Conservation (phyloP, 2,797 vertebrate genomes). For the Pseudochaenichthys georgianus region DNA sequence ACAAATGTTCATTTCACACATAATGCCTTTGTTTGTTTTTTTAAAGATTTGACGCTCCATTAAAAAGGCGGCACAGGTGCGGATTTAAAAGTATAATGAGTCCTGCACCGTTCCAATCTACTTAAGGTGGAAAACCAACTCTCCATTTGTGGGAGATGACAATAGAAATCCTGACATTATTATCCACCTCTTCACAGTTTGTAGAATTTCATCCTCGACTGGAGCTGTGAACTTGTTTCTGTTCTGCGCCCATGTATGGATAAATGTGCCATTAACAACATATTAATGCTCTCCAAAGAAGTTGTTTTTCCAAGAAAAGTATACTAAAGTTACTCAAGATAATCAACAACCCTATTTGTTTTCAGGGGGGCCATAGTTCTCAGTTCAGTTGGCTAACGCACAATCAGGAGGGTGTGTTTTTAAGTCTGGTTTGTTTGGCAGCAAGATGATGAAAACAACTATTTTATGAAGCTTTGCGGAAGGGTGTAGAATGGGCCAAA, state of each 20-base stretch:
- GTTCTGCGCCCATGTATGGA: neutral
- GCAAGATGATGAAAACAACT: too few species aligned
- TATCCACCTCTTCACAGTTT: neutral
- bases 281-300: neutral
- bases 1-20: conserved; percentile 30
- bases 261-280: neutral
- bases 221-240: neutral
- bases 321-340: neutral
- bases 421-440: too few species aligned
- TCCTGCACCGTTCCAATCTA: neutral
- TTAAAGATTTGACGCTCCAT: conserved; percentile 5
- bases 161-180: conserved; percentile 20
- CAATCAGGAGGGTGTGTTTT: too few species aligned
- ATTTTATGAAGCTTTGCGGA: too few species aligned
- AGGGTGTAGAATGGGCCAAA: too few species aligned
- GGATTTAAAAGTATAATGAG: conserved; percentile 22
- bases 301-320: neutral
- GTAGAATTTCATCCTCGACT: neutral
- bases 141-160: conserved; percentile 4
- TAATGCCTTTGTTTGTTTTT: conserved; percentile 12
- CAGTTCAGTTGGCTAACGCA: neutral
- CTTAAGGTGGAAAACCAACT: conserved; percentile 18
- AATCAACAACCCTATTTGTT: neutral
- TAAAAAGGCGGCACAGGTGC: conserved; percentile 19
- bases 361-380: neutral